Evolutionary conservation across 2,113 vertebrate genomes (phyloP).

Genomic region (Hirundichthys speculiger): DNA sequence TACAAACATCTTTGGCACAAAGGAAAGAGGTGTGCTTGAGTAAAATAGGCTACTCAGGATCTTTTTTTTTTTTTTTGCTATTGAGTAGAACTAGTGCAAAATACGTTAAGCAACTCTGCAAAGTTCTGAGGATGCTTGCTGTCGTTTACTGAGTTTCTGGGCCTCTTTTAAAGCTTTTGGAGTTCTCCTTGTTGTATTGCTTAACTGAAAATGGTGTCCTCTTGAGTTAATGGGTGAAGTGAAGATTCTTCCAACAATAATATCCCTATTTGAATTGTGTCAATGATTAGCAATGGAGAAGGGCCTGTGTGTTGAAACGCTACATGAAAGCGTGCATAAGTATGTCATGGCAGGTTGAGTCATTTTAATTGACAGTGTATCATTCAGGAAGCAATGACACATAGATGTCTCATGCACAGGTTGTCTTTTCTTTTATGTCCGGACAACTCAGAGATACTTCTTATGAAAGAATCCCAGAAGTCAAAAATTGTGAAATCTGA

Average conservation of each 20-base stretch:
- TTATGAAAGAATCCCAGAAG: neutral
- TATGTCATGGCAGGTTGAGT: slow-evolving; percentile 26
- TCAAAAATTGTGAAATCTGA: too few species aligned
- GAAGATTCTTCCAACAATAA: slow-evolving; percentile 50
- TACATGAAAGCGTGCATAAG: slow-evolving; percentile 40
- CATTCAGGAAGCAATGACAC: slow-evolving; percentile 33
- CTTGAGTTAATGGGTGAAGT: slow-evolving; percentile 79
- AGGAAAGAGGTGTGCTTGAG: neutral
- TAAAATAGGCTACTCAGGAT: neutral
- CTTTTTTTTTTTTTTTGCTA: neutral
- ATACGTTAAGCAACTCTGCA: neutral
- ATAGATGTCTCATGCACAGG: slow-evolving; percentile 16
- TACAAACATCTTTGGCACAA: slow-evolving; percentile 81
- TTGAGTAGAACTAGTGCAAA: neutral
- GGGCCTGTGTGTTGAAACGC: slow-evolving; percentile 43
- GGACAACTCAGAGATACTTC: neutral
- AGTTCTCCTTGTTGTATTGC: slow-evolving; percentile 50
- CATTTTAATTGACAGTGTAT: slow-evolving; percentile 33
- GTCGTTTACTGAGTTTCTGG: neutral
- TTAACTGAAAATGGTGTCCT: slow-evolving; percentile 67
- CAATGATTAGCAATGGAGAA: slow-evolving; percentile 74
- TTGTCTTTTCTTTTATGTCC: slow-evolving; percentile 1
- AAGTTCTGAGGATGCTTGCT: neutral
- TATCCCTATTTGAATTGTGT: slow-evolving; percentile 56
- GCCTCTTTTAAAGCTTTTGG: slow-evolving; percentile 69